phyloP scores from a whole-genome alignment of 2,113 vertebrate species.

The Catharus bicknelli region DNA sequence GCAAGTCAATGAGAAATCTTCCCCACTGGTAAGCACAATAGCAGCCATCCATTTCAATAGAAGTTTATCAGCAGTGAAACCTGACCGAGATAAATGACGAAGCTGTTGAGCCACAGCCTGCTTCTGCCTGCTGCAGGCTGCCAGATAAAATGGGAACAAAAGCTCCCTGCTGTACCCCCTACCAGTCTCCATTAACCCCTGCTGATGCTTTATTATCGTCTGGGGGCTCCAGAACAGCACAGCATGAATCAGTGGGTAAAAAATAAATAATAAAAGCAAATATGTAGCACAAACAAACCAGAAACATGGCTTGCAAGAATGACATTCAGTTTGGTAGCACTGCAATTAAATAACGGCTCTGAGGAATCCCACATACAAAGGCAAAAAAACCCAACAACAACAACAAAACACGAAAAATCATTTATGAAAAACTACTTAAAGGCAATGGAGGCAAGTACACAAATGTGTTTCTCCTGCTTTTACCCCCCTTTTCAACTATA shows the following conservation, averaged over 20 bases:
- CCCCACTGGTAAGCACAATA: slow-evolving; percentile 67
- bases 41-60: slow-evolving; percentile 69
- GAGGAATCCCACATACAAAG: not conserved
- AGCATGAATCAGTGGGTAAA: slow-evolving; percentile 28
- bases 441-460: not conserved
- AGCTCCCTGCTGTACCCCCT: slow-evolving; percentile 58
- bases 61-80: slow-evolving; percentile 72
- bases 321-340: not conserved
- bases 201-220: slow-evolving; percentile 68
- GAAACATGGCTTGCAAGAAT: not conserved
- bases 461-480: not conserved
- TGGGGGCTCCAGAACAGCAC: slow-evolving; percentile 48
- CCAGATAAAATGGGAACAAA: slow-evolving; percentile 75
- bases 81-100: slow-evolving; percentile 69
- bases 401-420: not conserved
- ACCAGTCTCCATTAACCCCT: slow-evolving; percentile 69
- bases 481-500: not conserved
- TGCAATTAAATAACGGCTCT: not conserved
- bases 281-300: slow-evolving; percentile 7
- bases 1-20: slow-evolving; percentile 54
- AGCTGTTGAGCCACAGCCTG: slow-evolving; percentile 67
- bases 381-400: fast-evolving
- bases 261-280: slow-evolving; percentile 49
- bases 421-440: not conserved
- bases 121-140: slow-evolving; percentile 69